These are phyloP conservation scores for Pipa parva DNA, from an alignment of 2,113 vertebrate species.

Conservation along the genomic window DNA sequence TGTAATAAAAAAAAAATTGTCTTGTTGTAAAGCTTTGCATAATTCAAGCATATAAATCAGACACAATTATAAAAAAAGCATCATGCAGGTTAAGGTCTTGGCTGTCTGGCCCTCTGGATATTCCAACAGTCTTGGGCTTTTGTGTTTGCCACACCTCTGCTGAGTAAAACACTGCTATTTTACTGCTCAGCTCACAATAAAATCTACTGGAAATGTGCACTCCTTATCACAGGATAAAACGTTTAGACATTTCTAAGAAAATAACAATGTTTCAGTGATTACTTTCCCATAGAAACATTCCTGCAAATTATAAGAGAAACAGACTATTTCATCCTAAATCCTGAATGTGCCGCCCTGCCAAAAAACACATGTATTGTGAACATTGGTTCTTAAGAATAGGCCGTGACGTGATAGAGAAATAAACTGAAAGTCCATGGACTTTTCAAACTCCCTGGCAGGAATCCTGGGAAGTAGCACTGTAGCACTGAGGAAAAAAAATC, in stretches of 20 bases:
- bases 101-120: no score
- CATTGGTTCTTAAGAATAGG: background rate
- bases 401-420: background rate
- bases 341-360: background rate
- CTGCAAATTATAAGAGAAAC: slow-evolving; percentile 1
- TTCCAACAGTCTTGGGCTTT: no score
- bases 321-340: background rate
- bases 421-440: background rate
- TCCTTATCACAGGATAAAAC: background rate
- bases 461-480: background rate
- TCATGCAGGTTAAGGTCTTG: no score
- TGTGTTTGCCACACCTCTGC: no score
- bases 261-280: background rate
- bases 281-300: background rate
- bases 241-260: background rate
- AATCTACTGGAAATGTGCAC: background rate
- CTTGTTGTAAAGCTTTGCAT: no score
- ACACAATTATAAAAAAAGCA: no score
- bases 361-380: background rate
- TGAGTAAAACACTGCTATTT: no score
- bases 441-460: background rate
- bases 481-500: background rate
- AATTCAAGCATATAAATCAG: no score
- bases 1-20: no score
- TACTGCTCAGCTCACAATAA: no score